phyloP scores from a whole-genome alignment of 2,888 invertebrate species.

The Nemurella pictetii region DNA sequence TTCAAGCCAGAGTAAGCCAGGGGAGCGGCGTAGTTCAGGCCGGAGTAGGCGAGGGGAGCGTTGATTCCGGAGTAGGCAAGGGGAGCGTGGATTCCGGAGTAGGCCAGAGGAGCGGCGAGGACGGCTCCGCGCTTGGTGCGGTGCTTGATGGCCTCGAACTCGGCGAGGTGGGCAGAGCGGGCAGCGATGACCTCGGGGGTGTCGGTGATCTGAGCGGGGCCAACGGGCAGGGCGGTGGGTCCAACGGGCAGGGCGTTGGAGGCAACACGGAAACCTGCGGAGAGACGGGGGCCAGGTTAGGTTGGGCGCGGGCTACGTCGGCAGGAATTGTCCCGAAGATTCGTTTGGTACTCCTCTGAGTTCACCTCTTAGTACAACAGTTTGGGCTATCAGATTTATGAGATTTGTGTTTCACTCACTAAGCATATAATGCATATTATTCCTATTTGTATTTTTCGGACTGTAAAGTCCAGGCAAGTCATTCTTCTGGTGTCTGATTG shows the following conservation, averaged over 20 bases:
- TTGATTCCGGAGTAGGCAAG: conserved; percentile 33
- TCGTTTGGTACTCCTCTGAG: too few species aligned
- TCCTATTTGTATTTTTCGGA: too few species aligned
- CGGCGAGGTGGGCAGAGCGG: conserved; percentile 43
- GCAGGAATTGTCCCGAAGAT: too few species aligned
- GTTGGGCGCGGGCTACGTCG: not conserved
- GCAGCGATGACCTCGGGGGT: conserved; percentile 46
- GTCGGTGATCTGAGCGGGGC: conserved; percentile 43
- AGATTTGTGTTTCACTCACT: too few species aligned
- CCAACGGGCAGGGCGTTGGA: conserved; percentile 48
- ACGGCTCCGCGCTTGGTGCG: conserved; percentile 40
- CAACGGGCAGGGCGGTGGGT: conserved; percentile 37
- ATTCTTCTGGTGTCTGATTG: too few species aligned
- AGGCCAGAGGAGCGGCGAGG: conserved; percentile 34
- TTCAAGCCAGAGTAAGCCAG: conserved; percentile 30
- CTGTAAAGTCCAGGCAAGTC: too few species aligned
- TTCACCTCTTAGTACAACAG: too few species aligned
- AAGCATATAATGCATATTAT: too few species aligned
- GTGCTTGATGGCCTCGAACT: conserved; percentile 44
- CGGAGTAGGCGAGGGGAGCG: conserved; percentile 28
- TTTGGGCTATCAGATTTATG: too few species aligned
- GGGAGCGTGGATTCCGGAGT: conserved; percentile 35
- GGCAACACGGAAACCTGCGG: conserved; percentile 47
- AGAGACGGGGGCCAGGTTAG: not conserved
- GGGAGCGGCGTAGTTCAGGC: conserved; percentile 26